Base-by-base conservation (phyloP, 2,113 vertebrate genomes). In the Rhea americana region DNA sequence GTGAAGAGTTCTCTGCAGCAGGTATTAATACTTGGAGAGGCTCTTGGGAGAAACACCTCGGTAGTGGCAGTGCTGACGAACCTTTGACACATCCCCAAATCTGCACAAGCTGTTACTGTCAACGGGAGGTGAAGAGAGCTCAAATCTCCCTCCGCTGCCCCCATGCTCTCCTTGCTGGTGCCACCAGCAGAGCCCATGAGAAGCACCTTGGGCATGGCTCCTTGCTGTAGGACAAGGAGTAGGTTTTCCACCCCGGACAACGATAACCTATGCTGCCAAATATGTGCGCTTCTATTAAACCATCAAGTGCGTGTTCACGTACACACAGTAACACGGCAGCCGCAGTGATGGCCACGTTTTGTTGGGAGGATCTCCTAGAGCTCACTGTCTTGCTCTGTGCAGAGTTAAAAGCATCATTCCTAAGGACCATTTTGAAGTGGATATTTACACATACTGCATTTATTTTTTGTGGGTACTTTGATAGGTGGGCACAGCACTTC, bases 361-460 rank as follows among this genome's bases (percentile, higher is more conserved):
- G 4, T n/a, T 75, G 47, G 28, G 32, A 47, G 18, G 11, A 9
- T 30, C 37, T 90, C 41, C 74, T 3, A n/a, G 18, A 72, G 53
- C 25, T 87, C 2, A 4, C 25, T 62, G 20, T 13, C 47, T 79
- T 61, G 8, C 7, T 74, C 89, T 78, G 61, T 35, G 14, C 59
- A 79, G 32, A 66, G 7, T 26, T 91, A 92, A 91, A 50, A 82
- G 26, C 30, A 39, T 90, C 63, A 50, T 85, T 87, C 73, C 28
- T 74, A 58, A 61, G 7, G 28, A 63, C 5, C 8, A 70, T 75
- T 89, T 94, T 63, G 4, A 95, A 87, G 72, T 63, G 24, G 4
- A 32, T 48, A 90, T 55, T 70, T 70, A 51, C 7, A 37, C 82
- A 13, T 67, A 53, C 4, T 65, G 9, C 2, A 9, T 50, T 76